Base-by-base conservation (phyloP, 2,888 invertebrate species). In the Hypercompe scribonia region DNA sequence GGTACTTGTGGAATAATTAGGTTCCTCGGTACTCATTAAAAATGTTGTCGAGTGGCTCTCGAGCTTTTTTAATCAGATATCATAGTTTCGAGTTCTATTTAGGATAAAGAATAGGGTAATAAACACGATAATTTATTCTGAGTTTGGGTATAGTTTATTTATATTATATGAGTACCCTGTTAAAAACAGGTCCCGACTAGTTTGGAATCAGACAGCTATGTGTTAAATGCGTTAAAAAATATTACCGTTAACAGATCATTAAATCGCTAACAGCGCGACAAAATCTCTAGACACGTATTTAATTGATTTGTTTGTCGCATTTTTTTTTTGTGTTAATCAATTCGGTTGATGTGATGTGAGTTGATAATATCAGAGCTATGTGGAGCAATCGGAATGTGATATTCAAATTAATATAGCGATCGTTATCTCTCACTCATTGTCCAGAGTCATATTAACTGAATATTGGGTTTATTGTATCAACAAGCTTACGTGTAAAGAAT, bases 261-360 rank as follows among this genome's bases (percentile, higher is more conserved):
- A 2, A 24, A 36, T 50, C 70, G 69, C 72, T 72, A 3, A 24
- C 66, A 33, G 34, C 67, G 11, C 15, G 33, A 72, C 75, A 66
- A 70, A 72, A 36, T 63, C 61, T 58, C 33, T 42, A 70, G n/a
- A 70, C 70, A 65, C 70, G 61, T 63, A 69, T 68, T 84, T 84
- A 83, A 83, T 83, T 84, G 85, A 83, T 83, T 84, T 84, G 76
- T 83, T 81, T 81, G 85, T 84, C 73, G 74, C 81, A 33, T 76
- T 84, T 83, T 79, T 76, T 84, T 83, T 79, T 83, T 83, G 77
- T 79, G 78, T 78, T 83, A 72, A 83, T 83, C 81, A 69, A 71
- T 74, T 74, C 70, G 63, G 70, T 39, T 67, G 73, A 54, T 65
- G 24, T 58, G 84, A 82, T 82, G 77, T 24, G 50, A 66, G 78